Percentiles rank a stretch among this genome's conserved stretches.
These are phyloP conservation scores for Lapara coniferarum DNA, from an alignment of 2,888 invertebrate species.

Conservation along the genomic window DNA sequence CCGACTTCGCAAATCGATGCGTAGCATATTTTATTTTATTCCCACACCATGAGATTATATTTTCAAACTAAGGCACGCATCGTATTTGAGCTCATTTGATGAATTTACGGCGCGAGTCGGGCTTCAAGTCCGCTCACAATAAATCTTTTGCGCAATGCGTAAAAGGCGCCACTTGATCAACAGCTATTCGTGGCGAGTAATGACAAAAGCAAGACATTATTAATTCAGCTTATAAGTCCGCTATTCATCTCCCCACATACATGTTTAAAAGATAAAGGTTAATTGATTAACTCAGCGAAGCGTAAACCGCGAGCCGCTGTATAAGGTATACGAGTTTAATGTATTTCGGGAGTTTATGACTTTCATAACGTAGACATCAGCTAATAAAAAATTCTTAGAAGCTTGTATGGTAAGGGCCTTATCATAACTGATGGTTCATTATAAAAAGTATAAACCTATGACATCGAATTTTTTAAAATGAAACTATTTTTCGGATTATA, in stretches of 20 bases:
- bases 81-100: background rate
- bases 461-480: too few relatives aligned
- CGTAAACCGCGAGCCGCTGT: background rate
- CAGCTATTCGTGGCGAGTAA: background rate
- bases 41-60: too few relatives aligned
- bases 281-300: slow-evolving; percentile 12
- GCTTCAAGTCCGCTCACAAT: background rate
- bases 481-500: too few relatives aligned
- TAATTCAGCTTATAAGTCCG: background rate
- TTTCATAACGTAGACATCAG: slow-evolving; percentile 4
- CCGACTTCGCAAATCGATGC: too few relatives aligned
- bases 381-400: slow-evolving; percentile 16
- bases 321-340: slow-evolving; percentile 3
- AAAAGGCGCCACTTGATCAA: slow-evolving; percentile 6
- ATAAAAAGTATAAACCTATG: too few relatives aligned
- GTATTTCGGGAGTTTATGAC: slow-evolving; percentile 4
- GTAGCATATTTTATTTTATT: too few relatives aligned
- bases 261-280: slow-evolving; percentile 12
- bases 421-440: background rate
- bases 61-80: background rate
- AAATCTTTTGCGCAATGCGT: slow-evolving; percentile 10
- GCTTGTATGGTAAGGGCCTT: background rate
- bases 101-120: background rate
- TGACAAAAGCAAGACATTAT: background rate
- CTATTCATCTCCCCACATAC: background rate